Conservation (phyloP, 2,888 invertebrate species). For the Cryptocheilus praepositus region DNA sequence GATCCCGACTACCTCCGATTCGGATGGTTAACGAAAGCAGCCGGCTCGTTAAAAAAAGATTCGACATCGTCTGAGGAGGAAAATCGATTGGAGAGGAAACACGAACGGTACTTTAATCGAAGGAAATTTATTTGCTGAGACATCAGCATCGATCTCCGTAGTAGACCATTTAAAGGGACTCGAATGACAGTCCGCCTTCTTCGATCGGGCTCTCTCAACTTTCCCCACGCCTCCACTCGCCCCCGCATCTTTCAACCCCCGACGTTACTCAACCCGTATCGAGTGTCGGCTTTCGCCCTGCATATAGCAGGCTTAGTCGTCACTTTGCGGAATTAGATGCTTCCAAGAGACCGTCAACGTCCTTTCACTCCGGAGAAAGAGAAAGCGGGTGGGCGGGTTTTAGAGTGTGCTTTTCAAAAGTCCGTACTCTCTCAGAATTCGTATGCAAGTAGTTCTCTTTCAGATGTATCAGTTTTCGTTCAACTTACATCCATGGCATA, state of each 20-base stretch:
- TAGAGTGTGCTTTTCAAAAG: slow-evolving; percentile 13
- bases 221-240: slow-evolving; percentile 43
- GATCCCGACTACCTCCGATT: too few species aligned
- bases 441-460: neutral
- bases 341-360: slow-evolving; percentile 45
- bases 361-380: slow-evolving; percentile 7
- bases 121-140: slow-evolving; percentile 35
- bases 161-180: slow-evolving; percentile 46
- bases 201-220: slow-evolving; percentile 35
- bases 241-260: slow-evolving; percentile 8
- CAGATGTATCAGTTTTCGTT: too few species aligned
- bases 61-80: slow-evolving; percentile 1
- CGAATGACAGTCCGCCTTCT: slow-evolving; percentile 37
- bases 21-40: too few species aligned
- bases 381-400: slow-evolving; percentile 6
- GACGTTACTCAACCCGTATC: slow-evolving; percentile 60
- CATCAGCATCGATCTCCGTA: slow-evolving; percentile 49
- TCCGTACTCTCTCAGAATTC: slow-evolving; percentile 3
- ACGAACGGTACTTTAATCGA: slow-evolving; percentile 1
- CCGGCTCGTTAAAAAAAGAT: neutral
- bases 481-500: too few species aligned
- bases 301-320: slow-evolving; percentile 69
- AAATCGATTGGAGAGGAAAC: slow-evolving; percentile 7
- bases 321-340: slow-evolving; percentile 70
- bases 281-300: slow-evolving; percentile 64